A percentile compares a stretch with the other conserved stretches of the same genome.
Conservation (phyloP, 2,797 vertebrate species). For the Thalassophryne amazonica region DNA sequence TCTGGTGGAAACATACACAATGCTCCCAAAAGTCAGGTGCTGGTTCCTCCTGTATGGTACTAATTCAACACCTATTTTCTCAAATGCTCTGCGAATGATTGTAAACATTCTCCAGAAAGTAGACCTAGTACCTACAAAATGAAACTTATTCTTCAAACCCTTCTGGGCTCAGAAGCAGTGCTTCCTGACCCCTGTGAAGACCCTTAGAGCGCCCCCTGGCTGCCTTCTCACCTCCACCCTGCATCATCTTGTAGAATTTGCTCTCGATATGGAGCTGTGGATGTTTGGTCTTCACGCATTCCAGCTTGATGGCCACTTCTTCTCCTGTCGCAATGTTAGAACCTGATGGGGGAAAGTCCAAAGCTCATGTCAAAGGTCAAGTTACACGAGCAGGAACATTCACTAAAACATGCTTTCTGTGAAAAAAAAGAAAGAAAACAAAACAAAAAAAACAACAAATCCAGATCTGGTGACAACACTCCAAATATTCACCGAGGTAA, state of each 20-base stretch:
- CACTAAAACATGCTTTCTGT: background rate
- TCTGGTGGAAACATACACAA: no score
- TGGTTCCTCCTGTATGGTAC: no score
- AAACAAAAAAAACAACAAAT: background rate
- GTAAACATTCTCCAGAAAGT: no score
- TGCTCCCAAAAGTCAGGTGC: no score
- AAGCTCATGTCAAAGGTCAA: no score
- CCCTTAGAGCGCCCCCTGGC: slow-evolving; percentile 47
- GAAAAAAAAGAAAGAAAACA: background rate
- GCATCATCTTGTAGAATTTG: slow-evolving; percentile 99
- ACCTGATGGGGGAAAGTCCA: slow-evolving; percentile 75
- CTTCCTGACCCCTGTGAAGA: no score
- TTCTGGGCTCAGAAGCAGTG: no score
- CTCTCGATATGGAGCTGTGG: slow-evolving; percentile 98
- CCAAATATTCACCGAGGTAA: slow-evolving; percentile 86
- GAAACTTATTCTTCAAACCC: no score
- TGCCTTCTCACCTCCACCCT: slow-evolving; percentile 88
- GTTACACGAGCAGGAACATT: no score
- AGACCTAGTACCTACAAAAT: no score
- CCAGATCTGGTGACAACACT: background rate
- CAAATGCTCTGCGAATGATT: background rate
- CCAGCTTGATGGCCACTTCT: slow-evolving; percentile 97
- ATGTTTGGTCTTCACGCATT: slow-evolving; percentile 98
- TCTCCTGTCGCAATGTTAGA: slow-evolving; percentile 96
- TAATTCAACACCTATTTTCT: no score